These are phyloP conservation scores for Myiopsitta monachus DNA, from an alignment of 2,113 vertebrate species.

Conservation along the genomic window DNA sequence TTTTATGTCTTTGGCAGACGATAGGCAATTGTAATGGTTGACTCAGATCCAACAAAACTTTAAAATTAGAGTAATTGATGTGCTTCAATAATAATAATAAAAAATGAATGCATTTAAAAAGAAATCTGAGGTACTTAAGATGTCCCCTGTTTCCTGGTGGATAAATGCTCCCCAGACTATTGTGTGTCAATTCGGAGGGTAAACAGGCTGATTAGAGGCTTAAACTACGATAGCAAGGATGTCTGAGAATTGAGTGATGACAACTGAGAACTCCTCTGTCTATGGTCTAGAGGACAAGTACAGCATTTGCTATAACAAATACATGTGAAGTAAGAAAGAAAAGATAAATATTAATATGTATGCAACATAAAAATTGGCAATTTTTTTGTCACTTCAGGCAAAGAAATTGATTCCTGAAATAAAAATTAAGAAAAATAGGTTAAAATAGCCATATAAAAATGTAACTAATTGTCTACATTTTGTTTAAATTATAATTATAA, in stretches of 20 bases:
- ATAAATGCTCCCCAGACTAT: neutral
- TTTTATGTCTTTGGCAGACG: constrained; percentile 27
- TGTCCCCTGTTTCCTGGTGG: neutral
- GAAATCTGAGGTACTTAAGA: neutral
- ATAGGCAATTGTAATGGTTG: neutral
- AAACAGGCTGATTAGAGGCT: neutral
- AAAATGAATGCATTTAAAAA: neutral
- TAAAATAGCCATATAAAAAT: neutral
- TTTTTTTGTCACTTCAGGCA: neutral
- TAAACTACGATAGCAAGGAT: neutral
- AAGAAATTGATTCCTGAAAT: neutral
- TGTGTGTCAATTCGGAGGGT: neutral
- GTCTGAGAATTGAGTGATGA: neutral
- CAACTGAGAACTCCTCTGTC: neutral
- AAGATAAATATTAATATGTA: neutral
- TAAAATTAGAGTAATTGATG: constrained; percentile 47
- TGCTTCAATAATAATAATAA: constrained; percentile 7
- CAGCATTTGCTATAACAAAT: neutral
- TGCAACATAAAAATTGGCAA: neutral
- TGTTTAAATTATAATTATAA: neutral
- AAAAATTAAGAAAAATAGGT: neutral
- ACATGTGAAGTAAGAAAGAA: neutral
- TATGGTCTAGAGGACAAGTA: neutral
- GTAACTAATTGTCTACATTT: neutral
- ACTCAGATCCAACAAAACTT: neutral